phyloP scores from a whole-genome alignment of 2,888 invertebrate species.

The Agrochola litura region DNA sequence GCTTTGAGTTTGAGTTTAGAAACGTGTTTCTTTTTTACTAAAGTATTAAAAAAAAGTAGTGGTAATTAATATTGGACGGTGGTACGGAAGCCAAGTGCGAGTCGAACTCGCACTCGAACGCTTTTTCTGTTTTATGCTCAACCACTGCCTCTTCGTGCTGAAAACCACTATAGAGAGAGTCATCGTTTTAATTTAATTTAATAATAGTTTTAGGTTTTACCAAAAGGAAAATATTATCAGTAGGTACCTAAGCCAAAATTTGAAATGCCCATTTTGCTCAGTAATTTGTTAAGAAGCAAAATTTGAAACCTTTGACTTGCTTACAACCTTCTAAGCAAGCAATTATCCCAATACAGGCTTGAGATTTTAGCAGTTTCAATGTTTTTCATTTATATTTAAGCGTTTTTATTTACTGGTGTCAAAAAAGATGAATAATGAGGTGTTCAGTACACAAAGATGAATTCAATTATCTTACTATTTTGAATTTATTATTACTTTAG shows the following conservation, averaged over 20 bases:
- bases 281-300: not conserved
- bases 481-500: not conserved
- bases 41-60: not conserved
- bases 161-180: too few relatives aligned
- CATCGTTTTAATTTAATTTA: not conserved
- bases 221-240: not conserved
- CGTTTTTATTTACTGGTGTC: conserved; percentile 8
- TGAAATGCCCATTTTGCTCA: not conserved
- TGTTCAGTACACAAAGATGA: conserved; percentile 14
- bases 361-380: not conserved
- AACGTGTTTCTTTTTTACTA: not conserved
- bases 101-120: too few relatives aligned
- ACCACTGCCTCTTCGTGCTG: not conserved
- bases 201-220: conserved; percentile 2
- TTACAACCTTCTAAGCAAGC: not conserved
- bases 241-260: not conserved
- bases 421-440: conserved; percentile 17
- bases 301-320: not conserved
- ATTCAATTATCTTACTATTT: conserved; percentile 3
- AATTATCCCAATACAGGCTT: conserved; percentile 5
- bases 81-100: too few relatives aligned
- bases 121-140: not conserved
- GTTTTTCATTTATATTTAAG: not conserved
- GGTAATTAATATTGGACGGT: not conserved
- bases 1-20: too few relatives aligned